These are phyloP conservation scores for Amphiprion ocellaris DNA, from an alignment of 2,113 vertebrate species.

Conservation along the genomic window DNA sequence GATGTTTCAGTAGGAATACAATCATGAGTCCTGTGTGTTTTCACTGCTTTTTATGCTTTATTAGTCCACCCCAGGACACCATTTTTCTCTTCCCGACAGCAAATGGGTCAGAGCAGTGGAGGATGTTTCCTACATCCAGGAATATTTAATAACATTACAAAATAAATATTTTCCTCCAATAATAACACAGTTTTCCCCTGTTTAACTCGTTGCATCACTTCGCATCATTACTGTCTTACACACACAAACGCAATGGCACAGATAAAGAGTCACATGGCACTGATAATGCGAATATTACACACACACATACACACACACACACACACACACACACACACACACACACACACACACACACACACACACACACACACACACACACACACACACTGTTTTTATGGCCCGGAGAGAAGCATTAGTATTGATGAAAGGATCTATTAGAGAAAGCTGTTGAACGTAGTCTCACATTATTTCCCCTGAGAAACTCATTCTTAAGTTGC, in stretches of 20 bases:
- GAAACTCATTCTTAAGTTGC: conserved; percentile 40
- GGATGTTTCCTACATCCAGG: conserved; percentile 2
- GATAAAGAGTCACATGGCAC: not conserved
- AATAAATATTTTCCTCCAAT: conserved; percentile 11
- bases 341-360: conserved; percentile 6
- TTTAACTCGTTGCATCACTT: conserved; percentile 18
- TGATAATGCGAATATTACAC: not conserved
- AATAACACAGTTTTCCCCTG: conserved; percentile 3
- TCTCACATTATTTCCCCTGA: conserved; percentile 71
- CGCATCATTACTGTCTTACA: not conserved
- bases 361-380: conserved; percentile 7
- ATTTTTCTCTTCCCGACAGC: conserved; percentile 20
- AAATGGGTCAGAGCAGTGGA: conserved; percentile 19
- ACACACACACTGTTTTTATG: conserved; percentile 29
- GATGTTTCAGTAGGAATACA: conserved; percentile 10
- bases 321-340: conserved; percentile 11
- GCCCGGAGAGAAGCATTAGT: conserved; percentile 63
- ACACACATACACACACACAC: not conserved
- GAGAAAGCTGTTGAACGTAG: conserved; percentile 49
- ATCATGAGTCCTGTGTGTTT: not conserved
- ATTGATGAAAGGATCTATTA: conserved; percentile 60
- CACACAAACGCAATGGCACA: not conserved
- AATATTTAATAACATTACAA: conserved; percentile 33
- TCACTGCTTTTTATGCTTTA: conserved; percentile 2
- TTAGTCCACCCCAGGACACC: conserved; percentile 10